phyloP scores from a whole-genome alignment of 2,888 invertebrate species.

The Eudasyphora cyanicolor region DNA sequence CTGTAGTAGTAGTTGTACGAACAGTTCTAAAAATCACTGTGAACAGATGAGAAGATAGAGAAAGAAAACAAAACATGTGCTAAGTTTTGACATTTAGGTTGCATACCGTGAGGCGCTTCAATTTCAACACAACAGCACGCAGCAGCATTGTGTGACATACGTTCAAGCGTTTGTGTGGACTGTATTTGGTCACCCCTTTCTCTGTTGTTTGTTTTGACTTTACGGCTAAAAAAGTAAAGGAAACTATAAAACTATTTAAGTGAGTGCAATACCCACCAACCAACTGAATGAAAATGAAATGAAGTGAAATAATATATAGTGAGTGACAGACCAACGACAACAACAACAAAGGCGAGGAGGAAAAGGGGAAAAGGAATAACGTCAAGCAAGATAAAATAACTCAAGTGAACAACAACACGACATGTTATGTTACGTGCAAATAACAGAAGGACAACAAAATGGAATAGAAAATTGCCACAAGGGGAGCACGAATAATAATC shows the following conservation, averaged over 20 bases:
- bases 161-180: conserved; percentile 52
- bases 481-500: neutral
- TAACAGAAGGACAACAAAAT: conserved; percentile 12
- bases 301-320: conserved; percentile 17
- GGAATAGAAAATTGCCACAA: conserved; percentile 30
- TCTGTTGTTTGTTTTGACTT: conserved; percentile 58
- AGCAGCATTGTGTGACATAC: conserved; percentile 39
- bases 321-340: neutral
- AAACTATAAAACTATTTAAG: neutral
- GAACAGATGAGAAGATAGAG: neutral
- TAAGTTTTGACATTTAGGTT: conserved; percentile 59
- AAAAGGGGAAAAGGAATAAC: conserved; percentile 5
- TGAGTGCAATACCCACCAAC: conserved; percentile 3
- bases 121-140: conserved; percentile 38
- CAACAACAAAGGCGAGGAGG: neutral
- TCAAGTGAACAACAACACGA: conserved; percentile 35
- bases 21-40: conserved; percentile 33
- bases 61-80: conserved; percentile 62
- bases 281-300: conserved; percentile 24
- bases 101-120: conserved; percentile 59
- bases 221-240: conserved; percentile 31
- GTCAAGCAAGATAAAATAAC: neutral
- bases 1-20: conserved; percentile 50
- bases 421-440: conserved; percentile 31
- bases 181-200: conserved; percentile 24